phyloP scores from a whole-genome alignment of 2,797 vertebrate genomes.

The Siniperca undulata region DNA sequence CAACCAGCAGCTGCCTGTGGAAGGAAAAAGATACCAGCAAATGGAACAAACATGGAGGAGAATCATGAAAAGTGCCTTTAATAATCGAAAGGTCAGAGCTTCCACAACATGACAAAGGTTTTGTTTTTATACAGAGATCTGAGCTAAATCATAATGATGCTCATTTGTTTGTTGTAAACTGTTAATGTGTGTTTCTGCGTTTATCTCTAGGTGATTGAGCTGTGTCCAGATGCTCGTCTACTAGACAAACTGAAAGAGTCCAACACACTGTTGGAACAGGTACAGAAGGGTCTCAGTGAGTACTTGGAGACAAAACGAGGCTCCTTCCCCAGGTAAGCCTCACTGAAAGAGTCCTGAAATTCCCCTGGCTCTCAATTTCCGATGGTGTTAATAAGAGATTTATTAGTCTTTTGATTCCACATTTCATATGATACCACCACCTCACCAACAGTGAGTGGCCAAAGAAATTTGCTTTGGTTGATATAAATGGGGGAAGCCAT shows the following conservation, averaged over 20 bases:
- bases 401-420: not conserved
- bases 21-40: conserved; percentile 88
- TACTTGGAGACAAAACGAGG: conserved; percentile 92
- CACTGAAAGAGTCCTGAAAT: not conserved
- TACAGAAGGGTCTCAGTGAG: conserved; percentile 93
- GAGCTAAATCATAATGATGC: not conserved
- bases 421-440: not conserved
- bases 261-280: conserved; percentile 89
- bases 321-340: conserved; percentile 87
- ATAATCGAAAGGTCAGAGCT: conserved; percentile 86
- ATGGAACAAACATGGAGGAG: conserved; percentile 90
- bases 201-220: conserved; percentile 87
- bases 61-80: conserved; percentile 88
- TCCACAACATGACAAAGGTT: not conserved
- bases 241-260: conserved; percentile 87
- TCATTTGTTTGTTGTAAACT: conserved; percentile 64
- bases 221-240: conserved; percentile 88
- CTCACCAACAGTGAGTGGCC: not conserved
- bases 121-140: not conserved
- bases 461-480: conserved; percentile 2
- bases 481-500: not conserved
- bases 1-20: conserved; percentile 89
- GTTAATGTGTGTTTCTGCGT: conserved; percentile 12
- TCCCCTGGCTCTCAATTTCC: not conserved
- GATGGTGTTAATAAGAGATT: not conserved